Conservation (phyloP, 2,113 vertebrate genomes). For the Regulus satrapa region DNA sequence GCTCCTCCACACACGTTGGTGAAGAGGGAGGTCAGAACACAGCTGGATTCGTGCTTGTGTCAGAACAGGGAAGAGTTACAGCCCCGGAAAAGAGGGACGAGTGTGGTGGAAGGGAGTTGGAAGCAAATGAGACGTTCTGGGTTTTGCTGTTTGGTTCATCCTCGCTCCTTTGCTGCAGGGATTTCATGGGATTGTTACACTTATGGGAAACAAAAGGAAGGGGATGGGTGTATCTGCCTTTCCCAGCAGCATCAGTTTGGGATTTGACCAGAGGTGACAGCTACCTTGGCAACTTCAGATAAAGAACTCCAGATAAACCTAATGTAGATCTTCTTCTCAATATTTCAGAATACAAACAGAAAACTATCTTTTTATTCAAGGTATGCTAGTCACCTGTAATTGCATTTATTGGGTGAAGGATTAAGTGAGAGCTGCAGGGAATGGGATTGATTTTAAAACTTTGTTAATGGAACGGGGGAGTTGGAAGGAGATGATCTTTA, state of each 20-base stretch:
- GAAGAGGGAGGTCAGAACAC: not conserved
- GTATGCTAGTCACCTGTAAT: not conserved
- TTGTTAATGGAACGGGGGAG: not conserved
- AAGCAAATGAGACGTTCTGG: not conserved
- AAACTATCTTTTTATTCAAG: not conserved
- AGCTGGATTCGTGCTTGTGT: rapidly evolving
- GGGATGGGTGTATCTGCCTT: not conserved
- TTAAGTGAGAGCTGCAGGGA: not conserved
- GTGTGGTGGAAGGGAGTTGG: not conserved
- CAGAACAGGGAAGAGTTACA: not conserved
- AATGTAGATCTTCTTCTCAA: not conserved
- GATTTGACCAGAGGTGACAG: not conserved
- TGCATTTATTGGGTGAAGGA: not conserved
- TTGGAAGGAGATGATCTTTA: not conserved
- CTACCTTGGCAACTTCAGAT: not conserved
- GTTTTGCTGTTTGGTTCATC: not conserved
- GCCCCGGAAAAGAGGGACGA: not conserved
- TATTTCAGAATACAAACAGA: not conserved
- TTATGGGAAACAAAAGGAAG: not conserved
- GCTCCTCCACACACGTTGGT: rapidly evolving
- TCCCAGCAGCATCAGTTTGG: not conserved
- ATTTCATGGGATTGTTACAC: not conserved
- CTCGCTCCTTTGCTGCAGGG: not conserved
- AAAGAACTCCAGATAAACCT: not conserved
- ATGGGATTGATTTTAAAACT: not conserved